A percentile compares a stretch with the other conserved stretches of the same genome.
phyloP scores from a whole-genome alignment of 2,888 invertebrate genomes.

The Glaucopsyche alexis region DNA sequence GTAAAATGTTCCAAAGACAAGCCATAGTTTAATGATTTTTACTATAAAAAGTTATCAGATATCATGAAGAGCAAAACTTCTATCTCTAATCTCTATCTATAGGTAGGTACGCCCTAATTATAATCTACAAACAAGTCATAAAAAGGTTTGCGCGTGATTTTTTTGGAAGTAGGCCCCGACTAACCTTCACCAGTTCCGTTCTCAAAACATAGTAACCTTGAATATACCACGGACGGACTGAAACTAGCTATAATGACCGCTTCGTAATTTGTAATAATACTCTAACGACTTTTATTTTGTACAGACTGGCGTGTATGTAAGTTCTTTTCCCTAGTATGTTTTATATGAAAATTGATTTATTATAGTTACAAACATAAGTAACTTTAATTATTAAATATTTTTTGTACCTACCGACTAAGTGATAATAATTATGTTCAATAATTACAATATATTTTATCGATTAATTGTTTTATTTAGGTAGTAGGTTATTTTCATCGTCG shows the following conservation, averaged over 20 bases:
- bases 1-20: too few species aligned
- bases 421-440: too few species aligned
- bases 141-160: neutral
- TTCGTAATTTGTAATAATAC: neutral
- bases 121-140: neutral
- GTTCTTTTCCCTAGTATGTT: neutral
- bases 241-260: conserved; percentile 4
- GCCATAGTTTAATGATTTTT: neutral
- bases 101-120: neutral
- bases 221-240: conserved; percentile 5
- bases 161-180: neutral
- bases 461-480: too few species aligned
- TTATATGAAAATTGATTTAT: neutral
- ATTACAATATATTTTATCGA: too few species aligned
- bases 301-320: neutral
- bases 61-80: too few species aligned
- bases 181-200: conserved; percentile 22
- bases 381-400: neutral
- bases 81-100: too few species aligned
- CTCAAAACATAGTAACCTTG: conserved; percentile 14
- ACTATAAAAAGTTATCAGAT: neutral
- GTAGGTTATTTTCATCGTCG: too few species aligned
- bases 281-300: conserved; percentile 1
- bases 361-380: too few species aligned
- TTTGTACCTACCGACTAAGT: neutral